These are phyloP conservation scores for Podargus strigoides DNA, from an alignment of 2,797 vertebrate species.

Conservation along the genomic window DNA sequence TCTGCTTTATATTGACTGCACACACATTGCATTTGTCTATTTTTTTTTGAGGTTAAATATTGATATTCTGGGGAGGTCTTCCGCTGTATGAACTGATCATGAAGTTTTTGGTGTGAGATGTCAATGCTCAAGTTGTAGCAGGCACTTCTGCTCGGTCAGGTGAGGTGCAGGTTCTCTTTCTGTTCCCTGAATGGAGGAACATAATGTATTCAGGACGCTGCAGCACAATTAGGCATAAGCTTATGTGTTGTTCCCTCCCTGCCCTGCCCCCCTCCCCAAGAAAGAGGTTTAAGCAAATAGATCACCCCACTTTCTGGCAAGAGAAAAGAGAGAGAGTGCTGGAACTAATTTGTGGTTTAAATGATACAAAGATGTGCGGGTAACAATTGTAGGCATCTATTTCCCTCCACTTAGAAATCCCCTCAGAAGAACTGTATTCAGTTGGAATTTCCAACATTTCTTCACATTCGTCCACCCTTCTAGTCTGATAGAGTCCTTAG, in stretches of 20 bases:
- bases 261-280: accelerated
- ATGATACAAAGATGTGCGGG: background rate
- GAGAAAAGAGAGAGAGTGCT: background rate
- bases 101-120: background rate
- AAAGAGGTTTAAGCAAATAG: background rate
- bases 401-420: background rate
- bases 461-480: background rate
- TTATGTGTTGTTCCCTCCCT: background rate
- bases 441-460: background rate
- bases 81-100: background rate
- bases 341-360: background rate
- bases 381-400: background rate
- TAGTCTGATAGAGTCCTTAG: background rate
- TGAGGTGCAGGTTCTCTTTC: background rate
- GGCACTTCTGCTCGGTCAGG: background rate
- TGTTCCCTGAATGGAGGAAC: background rate
- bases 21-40: background rate
- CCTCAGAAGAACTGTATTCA: background rate
- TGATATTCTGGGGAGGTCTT: background rate
- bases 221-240: background rate
- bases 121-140: background rate
- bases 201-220: background rate
- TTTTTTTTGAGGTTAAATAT: background rate
- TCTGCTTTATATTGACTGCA: background rate
- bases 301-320: background rate